phyloP scores from a whole-genome alignment of 2,888 invertebrate genomes.

The Drosophila infuscata region DNA sequence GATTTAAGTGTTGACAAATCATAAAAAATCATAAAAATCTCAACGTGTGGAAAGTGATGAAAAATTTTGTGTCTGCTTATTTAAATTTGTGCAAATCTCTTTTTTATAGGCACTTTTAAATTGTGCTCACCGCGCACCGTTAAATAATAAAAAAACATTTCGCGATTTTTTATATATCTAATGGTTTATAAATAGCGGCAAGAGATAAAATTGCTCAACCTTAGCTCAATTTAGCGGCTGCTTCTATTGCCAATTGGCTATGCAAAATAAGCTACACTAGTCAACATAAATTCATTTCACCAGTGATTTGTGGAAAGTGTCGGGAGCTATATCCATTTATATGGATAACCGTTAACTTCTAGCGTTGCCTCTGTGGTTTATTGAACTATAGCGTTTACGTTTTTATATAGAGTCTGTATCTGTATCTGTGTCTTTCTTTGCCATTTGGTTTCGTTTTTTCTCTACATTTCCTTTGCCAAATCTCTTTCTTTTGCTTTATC shows the following conservation, averaged over 20 bases:
- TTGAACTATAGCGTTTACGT: constrained; percentile 38
- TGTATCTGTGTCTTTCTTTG: constrained; percentile 28
- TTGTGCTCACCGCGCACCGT: constrained; percentile 39
- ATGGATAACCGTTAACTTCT: constrained; percentile 25
- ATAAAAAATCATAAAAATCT: constrained; percentile 41
- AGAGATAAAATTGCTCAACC: constrained; percentile 41
- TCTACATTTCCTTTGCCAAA: neutral
- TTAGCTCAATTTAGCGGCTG: constrained; percentile 55
- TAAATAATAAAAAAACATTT: constrained; percentile 46
- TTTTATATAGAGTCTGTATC: constrained; percentile 23
- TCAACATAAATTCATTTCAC: constrained; percentile 11
- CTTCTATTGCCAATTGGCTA: constrained; percentile 50
- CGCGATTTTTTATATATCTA: constrained; percentile 36
- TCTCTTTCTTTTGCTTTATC: constrained; percentile 38
- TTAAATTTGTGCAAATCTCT: constrained; percentile 73
- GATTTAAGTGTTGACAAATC: constrained; percentile 48
- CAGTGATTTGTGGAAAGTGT: constrained; percentile 6
- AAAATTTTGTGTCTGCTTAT: constrained; percentile 41
- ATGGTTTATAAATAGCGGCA: constrained; percentile 49
- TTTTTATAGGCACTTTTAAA: constrained; percentile 71
- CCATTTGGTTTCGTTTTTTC: constrained; percentile 32
- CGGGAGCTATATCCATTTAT: neutral
- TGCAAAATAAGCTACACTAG: constrained; percentile 44
- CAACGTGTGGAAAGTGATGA: constrained; percentile 46
- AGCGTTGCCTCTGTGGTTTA: constrained; percentile 40